Evolutionary conservation across 2,888 invertebrate species (phyloP), one percentile per base, ranked within the genome.

Genomic region (Xanthia icteritia): DNA sequence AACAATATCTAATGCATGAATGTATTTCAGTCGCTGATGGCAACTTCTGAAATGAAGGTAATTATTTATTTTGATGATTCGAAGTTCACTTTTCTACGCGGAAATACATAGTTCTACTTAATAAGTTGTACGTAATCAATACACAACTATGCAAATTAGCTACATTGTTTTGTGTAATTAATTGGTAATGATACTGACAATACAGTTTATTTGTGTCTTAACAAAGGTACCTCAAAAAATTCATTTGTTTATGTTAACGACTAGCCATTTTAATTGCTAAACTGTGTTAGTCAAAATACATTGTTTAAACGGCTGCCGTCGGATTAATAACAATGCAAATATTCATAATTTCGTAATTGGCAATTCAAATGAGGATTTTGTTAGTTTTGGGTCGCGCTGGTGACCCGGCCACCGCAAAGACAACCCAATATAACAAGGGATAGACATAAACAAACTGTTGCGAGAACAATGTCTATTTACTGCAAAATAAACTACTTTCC

Each of bases 311-410:
- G 75, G 69, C 42, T 51, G 51, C 76, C 82, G 83, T 84, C 84
- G 83, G 80, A 90, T 91, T 92, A 91, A 92, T 91, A 89, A 88
- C 87, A 86, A 91, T 90, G 89, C 89, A 92, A 92, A 93, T 93
- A 93, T 93, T 92, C 92, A 93, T 92, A 92, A 92, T 91, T 92
- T 89, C 85, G 87, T 91, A 88, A 90, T 92, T 90, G 88, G 91
- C 89, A 91, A 94, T 93, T 93, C 91, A 94, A 94, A 94, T 94
- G 89, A 91, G 89, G 79, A 89, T 89, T 92, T 92, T 90, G 93
- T 92, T 91, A 88, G 91, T 91, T 89, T 88, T 88, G 90, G 92
- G 93, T 92, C 91, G 85, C 79, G 79, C 77, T 54, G 80, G 69
- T 90, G 91, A 92, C 90, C 92, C 88, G 84, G 78, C 72, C 73